Percentiles rank a stretch among this genome's conserved stretches.
phyloP scores from a whole-genome alignment of 1,140 invertebrate genomes.

The Lithobius niger region DNA sequence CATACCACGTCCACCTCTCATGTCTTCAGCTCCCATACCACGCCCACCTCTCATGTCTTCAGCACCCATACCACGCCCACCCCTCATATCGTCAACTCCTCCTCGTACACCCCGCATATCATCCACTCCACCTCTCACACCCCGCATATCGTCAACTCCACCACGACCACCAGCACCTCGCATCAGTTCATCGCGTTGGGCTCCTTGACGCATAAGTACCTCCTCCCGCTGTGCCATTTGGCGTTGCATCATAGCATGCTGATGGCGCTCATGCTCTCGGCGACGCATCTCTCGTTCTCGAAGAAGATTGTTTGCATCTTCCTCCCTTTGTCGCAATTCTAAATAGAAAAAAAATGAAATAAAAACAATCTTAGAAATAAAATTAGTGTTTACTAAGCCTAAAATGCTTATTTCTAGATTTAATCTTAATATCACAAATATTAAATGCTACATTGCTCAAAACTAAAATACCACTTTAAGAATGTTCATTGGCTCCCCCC shows the following conservation, averaged over 20 bases:
- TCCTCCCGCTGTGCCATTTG: slow-evolving; percentile 52
- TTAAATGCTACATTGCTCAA: too few species aligned
- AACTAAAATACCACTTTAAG: too few species aligned
- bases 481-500: too few species aligned
- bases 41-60: not conserved
- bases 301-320: slow-evolving; percentile 71
- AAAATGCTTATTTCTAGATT: too few species aligned
- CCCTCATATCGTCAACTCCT: not conserved
- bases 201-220: slow-evolving; percentile 54
- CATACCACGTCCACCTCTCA: slow-evolving; percentile 23
- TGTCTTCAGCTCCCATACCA: not conserved
- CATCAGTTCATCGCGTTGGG: slow-evolving; percentile 16
- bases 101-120: not conserved
- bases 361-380: too few species aligned
- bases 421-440: not conserved
- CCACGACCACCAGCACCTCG: slow-evolving; percentile 5
- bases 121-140: too few species aligned
- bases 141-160: not conserved
- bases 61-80: too few species aligned
- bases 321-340: slow-evolving; percentile 67
- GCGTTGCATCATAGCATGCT: slow-evolving; percentile 43
- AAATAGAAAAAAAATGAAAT: slow-evolving; percentile 3
- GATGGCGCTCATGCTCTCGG: slow-evolving; percentile 61
- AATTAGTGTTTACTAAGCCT: too few species aligned
- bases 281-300: slow-evolving; percentile 77